Percentiles rank a stretch among this genome's conserved stretches.
phyloP scores from a whole-genome alignment of 2,888 invertebrate genomes.

The Cheilosia pagana region DNA sequence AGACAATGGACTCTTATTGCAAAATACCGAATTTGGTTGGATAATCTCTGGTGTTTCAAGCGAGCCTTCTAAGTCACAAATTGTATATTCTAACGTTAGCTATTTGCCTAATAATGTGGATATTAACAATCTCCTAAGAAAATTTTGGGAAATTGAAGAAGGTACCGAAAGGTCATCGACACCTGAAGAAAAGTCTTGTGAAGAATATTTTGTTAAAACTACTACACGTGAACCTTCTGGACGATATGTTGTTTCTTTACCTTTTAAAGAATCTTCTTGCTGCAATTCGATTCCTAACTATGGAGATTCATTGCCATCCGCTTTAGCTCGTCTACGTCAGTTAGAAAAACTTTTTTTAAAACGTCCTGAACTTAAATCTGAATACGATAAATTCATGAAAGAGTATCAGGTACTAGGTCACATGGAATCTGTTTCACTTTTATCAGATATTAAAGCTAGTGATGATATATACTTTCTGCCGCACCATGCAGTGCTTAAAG shows the following conservation, averaged over 20 bases:
- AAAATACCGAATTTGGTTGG: neutral
- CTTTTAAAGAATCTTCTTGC: neutral
- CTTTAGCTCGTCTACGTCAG: slow-evolving; percentile 4
- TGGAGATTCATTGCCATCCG: slow-evolving; percentile 1
- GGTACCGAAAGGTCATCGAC: neutral
- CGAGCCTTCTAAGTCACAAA: neutral
- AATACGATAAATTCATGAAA: neutral
- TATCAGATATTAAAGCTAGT: neutral
- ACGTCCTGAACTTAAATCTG: neutral
- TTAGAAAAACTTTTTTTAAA: neutral
- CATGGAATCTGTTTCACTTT: neutral
- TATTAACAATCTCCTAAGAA: neutral
- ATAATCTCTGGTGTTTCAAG: neutral
- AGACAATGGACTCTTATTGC: neutral
- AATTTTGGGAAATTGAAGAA: neutral
- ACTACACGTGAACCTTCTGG: slow-evolving; percentile 3
- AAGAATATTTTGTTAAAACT: slow-evolving; percentile 5
- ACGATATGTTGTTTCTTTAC: slow-evolving; percentile 7
- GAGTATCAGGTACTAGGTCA: neutral
- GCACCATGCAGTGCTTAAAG: slow-evolving; percentile 3
- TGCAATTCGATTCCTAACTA: neutral
- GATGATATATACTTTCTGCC: neutral
- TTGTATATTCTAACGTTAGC: neutral
- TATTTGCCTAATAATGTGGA: neutral
- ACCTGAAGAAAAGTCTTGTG: neutral